These are phyloP conservation scores for Zingel zingel DNA, from an alignment of 2,113 vertebrate species.

Conservation along the genomic window DNA sequence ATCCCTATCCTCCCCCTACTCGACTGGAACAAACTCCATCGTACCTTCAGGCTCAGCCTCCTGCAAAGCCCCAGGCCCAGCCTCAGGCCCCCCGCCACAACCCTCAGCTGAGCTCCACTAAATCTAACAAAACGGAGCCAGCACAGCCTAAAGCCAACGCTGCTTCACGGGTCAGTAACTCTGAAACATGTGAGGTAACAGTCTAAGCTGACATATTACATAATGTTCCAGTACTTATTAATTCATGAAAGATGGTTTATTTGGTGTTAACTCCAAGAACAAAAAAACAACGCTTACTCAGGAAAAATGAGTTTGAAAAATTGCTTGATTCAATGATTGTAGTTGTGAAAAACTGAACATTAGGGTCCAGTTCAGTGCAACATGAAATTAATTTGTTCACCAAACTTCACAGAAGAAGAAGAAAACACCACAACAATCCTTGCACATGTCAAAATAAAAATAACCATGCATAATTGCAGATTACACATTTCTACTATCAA, in stretches of 20 bases:
- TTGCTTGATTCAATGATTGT: background rate
- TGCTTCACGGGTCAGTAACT: slow-evolving; percentile 70
- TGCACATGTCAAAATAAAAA: background rate
- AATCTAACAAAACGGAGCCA: slow-evolving; percentile 30
- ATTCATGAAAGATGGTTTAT: background rate
- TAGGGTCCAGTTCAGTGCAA: background rate
- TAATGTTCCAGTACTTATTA: slow-evolving; percentile 28
- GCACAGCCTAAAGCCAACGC: slow-evolving; percentile 19
- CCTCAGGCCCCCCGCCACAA: background rate
- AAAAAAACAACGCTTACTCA: background rate
- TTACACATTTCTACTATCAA: background rate
- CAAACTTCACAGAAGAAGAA: background rate
- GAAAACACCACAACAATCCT: background rate
- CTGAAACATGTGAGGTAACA: slow-evolving; percentile 30
- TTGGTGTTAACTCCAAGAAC: slow-evolving; percentile 6
- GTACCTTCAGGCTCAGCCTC: slow-evolving; percentile 35
- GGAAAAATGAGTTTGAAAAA: background rate
- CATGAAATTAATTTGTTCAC: background rate
- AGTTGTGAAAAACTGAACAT: background rate
- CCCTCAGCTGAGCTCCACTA: slow-evolving; percentile 21
- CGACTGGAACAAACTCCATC: slow-evolving; percentile 29
- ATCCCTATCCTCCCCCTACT: slow-evolving; percentile 46
- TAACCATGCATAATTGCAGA: background rate
- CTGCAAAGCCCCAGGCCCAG: slow-evolving; percentile 5
- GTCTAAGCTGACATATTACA: slow-evolving; percentile 6